These are phyloP conservation scores for Scopus umbretta DNA, from an alignment of 2,113 vertebrate genomes.

Conservation along the genomic window DNA sequence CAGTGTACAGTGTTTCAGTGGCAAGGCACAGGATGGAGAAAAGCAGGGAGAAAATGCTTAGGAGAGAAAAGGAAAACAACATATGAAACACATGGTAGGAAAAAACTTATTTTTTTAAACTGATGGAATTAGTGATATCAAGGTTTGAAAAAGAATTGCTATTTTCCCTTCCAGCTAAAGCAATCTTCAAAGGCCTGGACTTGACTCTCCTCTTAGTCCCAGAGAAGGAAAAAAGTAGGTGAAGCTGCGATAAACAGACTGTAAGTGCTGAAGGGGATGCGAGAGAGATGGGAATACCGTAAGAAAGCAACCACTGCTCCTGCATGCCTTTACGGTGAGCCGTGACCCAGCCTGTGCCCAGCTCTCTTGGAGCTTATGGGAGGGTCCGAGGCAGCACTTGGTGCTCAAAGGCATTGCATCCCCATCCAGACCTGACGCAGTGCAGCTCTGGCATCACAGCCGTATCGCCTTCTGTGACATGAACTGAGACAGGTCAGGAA, in stretches of 20 bases:
- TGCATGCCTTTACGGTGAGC: fast-evolving
- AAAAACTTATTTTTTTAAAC: not conserved
- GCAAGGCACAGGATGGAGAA: not conserved
- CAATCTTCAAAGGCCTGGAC: not conserved
- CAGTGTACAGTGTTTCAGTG: not conserved
- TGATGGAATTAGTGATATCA: not conserved
- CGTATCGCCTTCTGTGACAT: not conserved
- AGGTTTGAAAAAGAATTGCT: not conserved
- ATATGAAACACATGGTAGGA: not conserved
- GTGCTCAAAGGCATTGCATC: not conserved
- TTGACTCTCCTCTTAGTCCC: not conserved
- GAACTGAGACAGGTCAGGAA: not conserved
- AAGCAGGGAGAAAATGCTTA: not conserved
- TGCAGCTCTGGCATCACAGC: fast-evolving
- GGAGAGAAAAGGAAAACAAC: not conserved
- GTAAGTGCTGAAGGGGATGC: not conserved
- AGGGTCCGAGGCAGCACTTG: not conserved
- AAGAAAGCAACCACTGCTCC: not conserved
- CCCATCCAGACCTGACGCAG: not conserved
- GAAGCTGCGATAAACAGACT: not conserved
- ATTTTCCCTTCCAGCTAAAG: not conserved
- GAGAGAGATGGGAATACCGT: not conserved
- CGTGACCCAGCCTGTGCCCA: not conserved
- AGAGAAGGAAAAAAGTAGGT: not conserved
- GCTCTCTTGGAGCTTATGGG: not conserved